phyloP scores from a whole-genome alignment of 2,113 vertebrate genomes.

The Dicrurus megarhynchus region DNA sequence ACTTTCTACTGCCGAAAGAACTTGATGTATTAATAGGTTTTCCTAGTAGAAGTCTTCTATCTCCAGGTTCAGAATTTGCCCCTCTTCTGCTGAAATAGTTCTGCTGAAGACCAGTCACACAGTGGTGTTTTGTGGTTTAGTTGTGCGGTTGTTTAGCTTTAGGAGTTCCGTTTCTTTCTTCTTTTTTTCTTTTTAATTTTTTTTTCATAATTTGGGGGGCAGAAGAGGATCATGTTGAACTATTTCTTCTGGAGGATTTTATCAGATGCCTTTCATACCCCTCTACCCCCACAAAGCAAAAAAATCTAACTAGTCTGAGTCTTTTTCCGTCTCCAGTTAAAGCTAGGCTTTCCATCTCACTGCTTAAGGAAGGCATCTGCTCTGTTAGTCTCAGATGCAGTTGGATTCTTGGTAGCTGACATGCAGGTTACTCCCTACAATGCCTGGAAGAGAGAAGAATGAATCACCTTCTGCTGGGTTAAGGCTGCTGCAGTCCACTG shows the following conservation, averaged over 20 bases:
- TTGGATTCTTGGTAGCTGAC: conserved; percentile 1
- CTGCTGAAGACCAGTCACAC: neutral
- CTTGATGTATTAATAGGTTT: neutral
- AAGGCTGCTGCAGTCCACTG: neutral
- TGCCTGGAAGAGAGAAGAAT: neutral
- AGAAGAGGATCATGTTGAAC: neutral
- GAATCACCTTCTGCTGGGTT: conserved; percentile 8
- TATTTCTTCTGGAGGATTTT: neutral
- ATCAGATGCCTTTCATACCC: neutral
- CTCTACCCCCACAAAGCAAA: neutral
- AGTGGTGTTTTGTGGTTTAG: neutral
- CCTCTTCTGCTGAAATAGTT: neutral
- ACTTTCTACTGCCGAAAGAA: neutral
- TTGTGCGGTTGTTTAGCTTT: neutral
- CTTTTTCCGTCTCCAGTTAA: neutral
- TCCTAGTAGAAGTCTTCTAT: neutral
- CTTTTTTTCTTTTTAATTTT: no score
- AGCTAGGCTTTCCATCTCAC: neutral
- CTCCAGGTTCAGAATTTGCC: neutral
- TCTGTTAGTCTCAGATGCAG: neutral
- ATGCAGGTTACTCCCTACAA: conserved; percentile 12
- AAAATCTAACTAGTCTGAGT: neutral
- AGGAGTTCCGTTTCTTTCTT: neutral
- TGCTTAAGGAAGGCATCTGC: neutral
- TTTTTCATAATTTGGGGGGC: neutral